Base-by-base conservation (phyloP, 2,888 invertebrate species). In the Melanargia galathea region DNA sequence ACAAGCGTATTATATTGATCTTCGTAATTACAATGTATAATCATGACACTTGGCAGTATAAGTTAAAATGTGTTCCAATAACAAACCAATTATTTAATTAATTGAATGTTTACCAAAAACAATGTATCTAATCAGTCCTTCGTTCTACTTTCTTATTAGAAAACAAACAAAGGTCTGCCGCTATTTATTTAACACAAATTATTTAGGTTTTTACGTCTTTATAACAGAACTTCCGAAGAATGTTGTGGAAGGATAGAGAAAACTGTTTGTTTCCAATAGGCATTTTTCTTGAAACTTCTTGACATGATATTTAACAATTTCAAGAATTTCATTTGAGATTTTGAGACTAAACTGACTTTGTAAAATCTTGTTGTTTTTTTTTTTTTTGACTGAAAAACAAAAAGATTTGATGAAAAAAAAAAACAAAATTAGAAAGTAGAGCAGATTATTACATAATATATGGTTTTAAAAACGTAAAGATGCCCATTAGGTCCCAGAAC, bases 11-110 rank as follows among this genome's bases (percentile, higher is more conserved):
- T n/a, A n/a, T n/a, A n/a, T n/a, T n/a, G n/a, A n/a, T n/a, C n/a
- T n/a, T n/a, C n/a, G n/a, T n/a, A n/a, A n/a, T n/a, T n/a, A n/a
- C n/a, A n/a, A n/a, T n/a, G n/a, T n/a, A n/a, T n/a, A n/a, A n/a
- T n/a, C 52, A 20, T 52, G 20, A 52, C 6, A 35, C 20, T 20
- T 52, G 52, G 52, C 52, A 35, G 13, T 33, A 4, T 20, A 35
- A 33, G 16, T 1, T 13, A 20, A 5, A 30, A 11, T 16, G 16
- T 33, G 52, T 20, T 52, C 52, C 35, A 52, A 52, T 35, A 52
- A 52, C 52, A 52, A 20, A 52, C 30, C 2, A 33, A 52, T 52
- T 33, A 52, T 20, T 52, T 48, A 48, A 24, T 11, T 38, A 38
- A 38, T 38, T 38, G 11, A 22, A 5, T 51, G 20, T 33, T 52